Base-by-base conservation (phyloP, 2,888 invertebrate species). In the Brachycybe producta region DNA sequence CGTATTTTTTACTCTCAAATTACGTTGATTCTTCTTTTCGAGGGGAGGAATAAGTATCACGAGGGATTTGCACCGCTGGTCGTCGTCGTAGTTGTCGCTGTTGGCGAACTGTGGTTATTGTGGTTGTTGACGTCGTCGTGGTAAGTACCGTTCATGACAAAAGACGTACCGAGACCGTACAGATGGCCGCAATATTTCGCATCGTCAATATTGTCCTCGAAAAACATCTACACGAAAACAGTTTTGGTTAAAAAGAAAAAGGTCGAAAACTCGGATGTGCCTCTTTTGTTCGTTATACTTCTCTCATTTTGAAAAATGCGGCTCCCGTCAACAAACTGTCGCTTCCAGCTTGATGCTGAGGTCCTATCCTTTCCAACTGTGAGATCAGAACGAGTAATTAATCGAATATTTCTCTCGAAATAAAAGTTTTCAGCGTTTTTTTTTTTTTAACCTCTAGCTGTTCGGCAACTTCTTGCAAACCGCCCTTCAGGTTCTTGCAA, bases 291-390 rank as follows among this genome's bases (percentile, higher is more conserved):
- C 39, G 13, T 38, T 52, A 60, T 71, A 90, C 91, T 80, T 97
- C 94, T 73, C 92, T 83, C 80, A 98, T 95, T 75, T 94, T 94
- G 72, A 98, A 98, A 73, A 98, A 98, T 1, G 95, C 92, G 81
- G 91, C 88, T 61, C 97, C 98, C 15, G 98, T 98, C 48, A 98
- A 77, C 51, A 94, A 76, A 5, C 95, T 94, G 74, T 99, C 98
- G 44, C 94, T 95, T 38, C 98, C 97, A 34, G 98, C 97, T 70
- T 98, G 95, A 74, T 97, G 95, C 68, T 95, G 94, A 0, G 91
- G 91, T 0, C 95, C 95, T 48, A 94, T 85, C 60, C 95, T 75
- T 62, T 87, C 79, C 59, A 97, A 72, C 70, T 94, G 52, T 8
- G 54, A 51, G 17, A 35, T n/a, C 5, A 36, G 23, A 46, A 23